These are phyloP conservation scores for Mus spicilegus DNA, from an alignment of 2,113 vertebrate genomes.

Conservation along the genomic window DNA sequence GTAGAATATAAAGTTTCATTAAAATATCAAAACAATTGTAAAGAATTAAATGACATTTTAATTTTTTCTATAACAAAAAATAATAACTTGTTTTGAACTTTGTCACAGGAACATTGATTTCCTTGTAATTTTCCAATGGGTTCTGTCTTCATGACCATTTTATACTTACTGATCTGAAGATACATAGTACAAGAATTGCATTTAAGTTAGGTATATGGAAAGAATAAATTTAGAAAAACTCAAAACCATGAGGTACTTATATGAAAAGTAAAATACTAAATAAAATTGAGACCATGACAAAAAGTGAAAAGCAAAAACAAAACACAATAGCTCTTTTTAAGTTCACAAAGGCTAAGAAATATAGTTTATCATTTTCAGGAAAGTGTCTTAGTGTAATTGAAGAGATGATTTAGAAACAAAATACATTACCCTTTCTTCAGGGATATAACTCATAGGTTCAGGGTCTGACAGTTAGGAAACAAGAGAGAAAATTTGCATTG, in stretches of 20 bases:
- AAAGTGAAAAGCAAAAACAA: neutral
- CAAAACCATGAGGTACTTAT: too few species aligned
- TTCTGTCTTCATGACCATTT: neutral
- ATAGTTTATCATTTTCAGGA: neutral
- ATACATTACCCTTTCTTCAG: too few species aligned
- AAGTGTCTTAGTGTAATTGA: neutral
- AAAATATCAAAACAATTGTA: neutral
- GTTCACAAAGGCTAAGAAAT: fast-evolving
- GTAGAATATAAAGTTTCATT: neutral
- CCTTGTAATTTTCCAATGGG: fast-evolving
- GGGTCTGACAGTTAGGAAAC: neutral
- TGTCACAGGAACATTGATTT: neutral
- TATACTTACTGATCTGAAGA: neutral
- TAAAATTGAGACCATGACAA: neutral
- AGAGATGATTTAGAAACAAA: neutral
- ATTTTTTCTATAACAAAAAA: too few species aligned
- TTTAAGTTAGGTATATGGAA: neutral
- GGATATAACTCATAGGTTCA: too few species aligned
- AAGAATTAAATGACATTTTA: neutral
- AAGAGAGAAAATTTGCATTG: neutral
- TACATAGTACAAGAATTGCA: neutral
- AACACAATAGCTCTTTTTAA: neutral
- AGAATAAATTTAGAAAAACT: too few species aligned
- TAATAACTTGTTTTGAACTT: neutral
- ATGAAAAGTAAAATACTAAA: neutral